Conservation (phyloP, 2,888 invertebrate species). For the Amorpha juglandis region DNA sequence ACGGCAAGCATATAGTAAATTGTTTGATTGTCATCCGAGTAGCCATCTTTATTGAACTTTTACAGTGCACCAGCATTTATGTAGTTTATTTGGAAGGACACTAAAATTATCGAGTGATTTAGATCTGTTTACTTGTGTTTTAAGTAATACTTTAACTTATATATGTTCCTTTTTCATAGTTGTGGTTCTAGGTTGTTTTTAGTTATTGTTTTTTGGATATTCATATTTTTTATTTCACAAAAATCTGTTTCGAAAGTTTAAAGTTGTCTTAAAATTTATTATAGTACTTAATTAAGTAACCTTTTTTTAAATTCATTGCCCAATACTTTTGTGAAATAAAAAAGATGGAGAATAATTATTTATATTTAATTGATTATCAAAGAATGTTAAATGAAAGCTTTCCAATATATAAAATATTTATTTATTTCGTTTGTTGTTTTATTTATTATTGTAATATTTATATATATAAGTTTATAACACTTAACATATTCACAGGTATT, state of each 20-base stretch:
- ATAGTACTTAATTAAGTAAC: not conserved
- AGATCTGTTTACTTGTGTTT: not conserved
- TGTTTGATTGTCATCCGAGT: no score
- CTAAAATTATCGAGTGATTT: no score
- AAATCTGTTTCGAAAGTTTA: not conserved
- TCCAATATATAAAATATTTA: slow-evolving; percentile 47
- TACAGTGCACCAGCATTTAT: not conserved
- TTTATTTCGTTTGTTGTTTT: slow-evolving; percentile 45
- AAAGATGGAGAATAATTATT: not conserved
- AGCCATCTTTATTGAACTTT: not conserved
- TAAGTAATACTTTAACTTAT: slow-evolving; percentile 8
- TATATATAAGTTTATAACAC: not conserved
- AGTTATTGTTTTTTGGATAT: not conserved
- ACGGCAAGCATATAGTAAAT: no score
- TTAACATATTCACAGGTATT: slow-evolving; percentile 1
- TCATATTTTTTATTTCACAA: slow-evolving; percentile 8
- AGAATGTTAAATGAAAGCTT: slow-evolving; percentile 23
- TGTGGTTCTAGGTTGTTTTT: not conserved
- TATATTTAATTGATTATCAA: not conserved
- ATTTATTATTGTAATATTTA: slow-evolving; percentile 28
- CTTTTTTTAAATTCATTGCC: not conserved
- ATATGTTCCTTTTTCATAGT: slow-evolving; percentile 9
- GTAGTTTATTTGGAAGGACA: no score
- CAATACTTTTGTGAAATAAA: not conserved
- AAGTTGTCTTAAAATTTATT: not conserved